Base-by-base conservation (phyloP, 2,888 invertebrate species). In the Maniola hyperantus region DNA sequence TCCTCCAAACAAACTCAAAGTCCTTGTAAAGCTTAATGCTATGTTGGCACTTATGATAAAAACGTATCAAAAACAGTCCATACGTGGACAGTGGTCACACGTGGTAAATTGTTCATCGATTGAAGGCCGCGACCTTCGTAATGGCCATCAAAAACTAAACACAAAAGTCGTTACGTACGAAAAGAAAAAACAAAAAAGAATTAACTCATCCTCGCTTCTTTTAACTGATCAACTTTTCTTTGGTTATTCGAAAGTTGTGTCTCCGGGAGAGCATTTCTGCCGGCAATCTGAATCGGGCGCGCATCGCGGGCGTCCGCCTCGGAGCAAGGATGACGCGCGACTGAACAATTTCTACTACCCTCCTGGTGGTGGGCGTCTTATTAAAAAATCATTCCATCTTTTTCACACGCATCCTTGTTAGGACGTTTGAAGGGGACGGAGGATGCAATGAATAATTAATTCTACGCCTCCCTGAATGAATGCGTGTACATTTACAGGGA, bases 21-120 rank as follows among this genome's bases (percentile, higher is more conserved):
- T 75, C 70, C 72, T 79, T 76, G 70, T 70, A 72, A 76, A 74
- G 77, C 73, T 81, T 80, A 79, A 79, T 74, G 80, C 79, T 81
- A 81, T 80, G 83, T 92, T 92, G 91, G 91, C 91, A 92, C 91
- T 87, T 83, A 78, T 78, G 73, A 84, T 70, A 71, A 72, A 83
- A 87, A 85, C 81, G 83, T 89, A 83, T 83, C 87, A 89, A 89
- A 90, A 86, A 82, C 83, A 80, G 82, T 85, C 79, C 76, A 78
- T 82, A 79, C 79, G 80, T 83, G 82, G 70, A 66, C 72, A 66
- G 85, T 88, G 82, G 83, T 83, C 86, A 72, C 75, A 86, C 84
- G 86, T 79, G 85, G 88, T 87, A 89, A 91, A 91, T 89, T 89
- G 89, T 90, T 86, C 88, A 91, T 91, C 90, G 91, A 91, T 92